Evolutionary conservation across 2,797 vertebrate species (phyloP), one percentile per base, ranked within the genome.

Genomic region (Oreochromis mossambicus): DNA sequence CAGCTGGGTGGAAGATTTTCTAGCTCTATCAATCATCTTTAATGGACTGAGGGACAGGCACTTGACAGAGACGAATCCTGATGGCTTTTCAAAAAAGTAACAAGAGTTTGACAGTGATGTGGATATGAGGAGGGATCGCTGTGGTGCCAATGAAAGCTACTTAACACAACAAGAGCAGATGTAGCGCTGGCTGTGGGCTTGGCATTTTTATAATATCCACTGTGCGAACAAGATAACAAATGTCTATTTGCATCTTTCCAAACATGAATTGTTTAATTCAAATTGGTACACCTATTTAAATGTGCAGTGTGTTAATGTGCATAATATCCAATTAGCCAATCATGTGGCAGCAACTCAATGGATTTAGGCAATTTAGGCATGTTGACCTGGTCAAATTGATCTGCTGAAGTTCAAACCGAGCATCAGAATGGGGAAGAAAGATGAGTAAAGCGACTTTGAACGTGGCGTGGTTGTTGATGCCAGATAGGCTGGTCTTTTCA

Each of bases 1-100:
- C 95, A 96, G 96, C 95, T 96, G 95, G 95, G 95, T 85, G 91
- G 92, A 92, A 91, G 91, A 94, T 95, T 94, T 93, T 94, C 92
- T 34, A 41, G 91, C 88, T 91, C 90, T 93, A 96, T 97, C 96
- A 95, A 96, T 97, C 96, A 96, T 96, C 95, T 96, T 96, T 96
- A 97, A 96, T 96, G 96, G 95, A 96, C 91, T 96, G 94, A 95
- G 91, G 88, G 95, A 96, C 95, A 94, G 94, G 93, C 90, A 81
- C 89, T 84, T 93, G 95, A 97, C 95, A 96, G 93, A 96, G 95
- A 95, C 93, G 88, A 94, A 96, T 96, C 94, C 93, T 95, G 94
- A 96, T 95, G 95, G 94, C 93, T 92, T 93, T 93, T 91, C 48
- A 82, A 93, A 94, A 95, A 94, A 95, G 92, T 92, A 95, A 95